Base-by-base conservation (phyloP, 1,140 invertebrate genomes). In the Pristionchus pacificus region DNA sequence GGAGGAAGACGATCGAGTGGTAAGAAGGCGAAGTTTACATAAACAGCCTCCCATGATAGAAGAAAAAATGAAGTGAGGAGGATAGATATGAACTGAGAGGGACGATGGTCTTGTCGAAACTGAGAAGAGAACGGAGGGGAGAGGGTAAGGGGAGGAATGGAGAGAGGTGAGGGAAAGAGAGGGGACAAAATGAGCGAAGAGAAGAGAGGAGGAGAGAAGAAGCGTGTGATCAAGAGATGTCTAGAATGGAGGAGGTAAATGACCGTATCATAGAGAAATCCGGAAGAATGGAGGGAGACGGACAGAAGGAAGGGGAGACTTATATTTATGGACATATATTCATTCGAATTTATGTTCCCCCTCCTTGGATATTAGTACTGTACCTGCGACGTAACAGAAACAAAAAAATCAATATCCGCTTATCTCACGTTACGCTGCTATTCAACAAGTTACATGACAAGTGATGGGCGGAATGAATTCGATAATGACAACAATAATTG, bases 231-330 rank as follows among this genome's bases (percentile, higher is more conserved):
- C 28, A 27, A 14, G 25, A 30, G 38, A 57, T 66, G 59, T 57
- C 32, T 66, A 66, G 49, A 66, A 38, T 58, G 49, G 59, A 66
- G 59, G 59, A 58, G 65, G 30, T 66, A 66, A 30, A 29, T 15
- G 29, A 33, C 30, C 29, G 60, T 14, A 28, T 1, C 13, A 6
- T 1, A 28, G 60, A 24, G 62, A 29, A 57, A 38, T 58, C 28
- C 64, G 49, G 64, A 15, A 55, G 30, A 28, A 14, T n/a, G 65
- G 65, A 66, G 1, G 31, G 31, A 15, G 24, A 57, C 6, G 24
- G 59, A 15, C 30, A n/a, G 38, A 66, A 24, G 24, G 38, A 28
- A 60, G n/a, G 59, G n/a, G 59, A 60, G 25, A n/a, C 10, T 33
- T 2, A 49, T 10, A 57, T 66, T 28, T 63, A 63, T 66, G 49